phyloP scores from a whole-genome alignment of 2,113 vertebrate genomes.

The Elgaria multicarinata region DNA sequence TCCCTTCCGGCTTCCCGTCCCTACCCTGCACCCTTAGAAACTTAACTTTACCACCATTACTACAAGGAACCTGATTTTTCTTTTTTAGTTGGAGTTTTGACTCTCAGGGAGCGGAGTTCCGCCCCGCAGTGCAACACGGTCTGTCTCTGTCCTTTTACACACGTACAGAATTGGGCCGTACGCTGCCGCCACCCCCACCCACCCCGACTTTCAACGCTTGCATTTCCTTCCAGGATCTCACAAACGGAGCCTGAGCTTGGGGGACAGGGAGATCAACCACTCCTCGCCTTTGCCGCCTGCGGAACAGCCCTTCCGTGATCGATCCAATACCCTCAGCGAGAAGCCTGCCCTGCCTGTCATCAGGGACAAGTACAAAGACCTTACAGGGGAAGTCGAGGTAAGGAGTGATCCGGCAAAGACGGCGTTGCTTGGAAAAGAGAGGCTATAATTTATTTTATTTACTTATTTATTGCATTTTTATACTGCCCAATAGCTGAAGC shows the following conservation, averaged over 20 bases:
- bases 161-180: background rate
- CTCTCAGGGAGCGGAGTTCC: background rate
- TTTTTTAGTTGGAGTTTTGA: background rate
- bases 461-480: no score
- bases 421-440: background rate
- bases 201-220: background rate
- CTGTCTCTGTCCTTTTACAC: background rate
- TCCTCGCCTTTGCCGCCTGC: constrained; percentile 82
- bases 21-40: no score
- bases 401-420: background rate
- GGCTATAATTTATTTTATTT: no score
- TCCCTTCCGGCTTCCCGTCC: background rate
- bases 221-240: constrained; percentile 85
- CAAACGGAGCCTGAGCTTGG: constrained; percentile 95
- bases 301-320: constrained; percentile 92
- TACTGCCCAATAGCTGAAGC: no score
- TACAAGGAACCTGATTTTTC: background rate
- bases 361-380: constrained; percentile 98
- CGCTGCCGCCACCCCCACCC: no score
- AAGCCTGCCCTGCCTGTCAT: constrained; percentile 93
- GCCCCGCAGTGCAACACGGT: background rate
- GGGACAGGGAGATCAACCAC: constrained; percentile 92
- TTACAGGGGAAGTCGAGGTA: constrained; percentile 98
- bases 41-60: no score
- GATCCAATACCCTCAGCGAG: constrained; percentile 94